These are phyloP conservation scores for Anticlea derivata DNA, from an alignment of 2,888 invertebrate species.

Conservation along the genomic window DNA sequence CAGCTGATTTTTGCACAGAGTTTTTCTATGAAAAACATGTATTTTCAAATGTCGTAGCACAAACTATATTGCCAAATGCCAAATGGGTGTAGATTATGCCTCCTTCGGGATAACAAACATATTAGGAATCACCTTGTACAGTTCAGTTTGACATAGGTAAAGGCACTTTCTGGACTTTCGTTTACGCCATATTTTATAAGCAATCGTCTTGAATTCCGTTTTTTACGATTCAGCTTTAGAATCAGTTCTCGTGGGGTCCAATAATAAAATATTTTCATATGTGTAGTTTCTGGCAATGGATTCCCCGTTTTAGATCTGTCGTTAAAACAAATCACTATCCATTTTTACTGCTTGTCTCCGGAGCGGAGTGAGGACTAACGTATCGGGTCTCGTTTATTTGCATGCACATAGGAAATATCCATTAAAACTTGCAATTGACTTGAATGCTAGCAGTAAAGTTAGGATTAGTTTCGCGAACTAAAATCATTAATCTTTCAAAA, in stretches of 20 bases:
- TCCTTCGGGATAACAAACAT: too few species aligned
- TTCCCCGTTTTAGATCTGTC: constrained; percentile 15
- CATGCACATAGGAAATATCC: constrained; percentile 62
- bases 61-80: too few species aligned
- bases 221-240: constrained; percentile 23
- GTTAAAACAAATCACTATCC: constrained; percentile 16
- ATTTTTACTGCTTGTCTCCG: constrained; percentile 8
- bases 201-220: constrained; percentile 12
- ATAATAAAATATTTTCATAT: constrained; percentile 23
- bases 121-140: too few species aligned
- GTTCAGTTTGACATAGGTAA: not conserved
- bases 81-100: too few species aligned
- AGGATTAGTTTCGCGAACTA: constrained; percentile 63
- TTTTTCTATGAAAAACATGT: too few species aligned
- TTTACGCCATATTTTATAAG: constrained; percentile 9
- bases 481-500: constrained; percentile 71
- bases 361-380: constrained; percentile 23
- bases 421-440: constrained; percentile 71
- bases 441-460: constrained; percentile 57
- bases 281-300: constrained; percentile 17
- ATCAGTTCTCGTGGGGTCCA: constrained; percentile 18
- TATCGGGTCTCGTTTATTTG: constrained; percentile 44
- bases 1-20: too few species aligned
- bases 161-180: not conserved
- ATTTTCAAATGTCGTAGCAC: too few species aligned